Base-by-base conservation (phyloP, 2,888 invertebrate species). In the Atherix ibis region DNA sequence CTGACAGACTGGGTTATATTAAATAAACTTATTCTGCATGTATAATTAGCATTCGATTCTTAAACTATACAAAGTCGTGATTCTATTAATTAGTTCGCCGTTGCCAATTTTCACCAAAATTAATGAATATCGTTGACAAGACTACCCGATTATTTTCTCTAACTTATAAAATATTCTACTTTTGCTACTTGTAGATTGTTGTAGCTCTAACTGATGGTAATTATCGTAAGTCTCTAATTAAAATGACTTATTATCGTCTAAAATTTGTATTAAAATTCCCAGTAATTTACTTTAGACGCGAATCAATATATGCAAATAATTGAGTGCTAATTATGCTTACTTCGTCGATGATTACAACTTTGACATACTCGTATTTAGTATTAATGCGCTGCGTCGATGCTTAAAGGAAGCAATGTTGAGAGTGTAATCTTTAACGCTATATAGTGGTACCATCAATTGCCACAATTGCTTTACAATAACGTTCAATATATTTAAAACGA, bases 181-280 rank as follows among this genome's bases (percentile, higher is more conserved):
- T 46, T 27, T 26, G 18, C 37, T 44, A 45, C 35, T 49, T 51
- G 31, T 43, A 52, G 17, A 52, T 50, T 22, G 49, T 45, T 18
- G 48, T 55, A 10, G 46, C 45, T 17, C 42, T 34, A 13, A 52
- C 56, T 22, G 55, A 51, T 18, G 54, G 53, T 32, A 53, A 36
- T 45, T 55, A 55, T 8, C 52, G 42, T 25, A 58, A 45, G 46
- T 58, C 58, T 14, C 53, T 52, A 40, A 49, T 48, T 3, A 54
- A 46, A 40, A 56, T 51, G 1, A 57, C 32, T 36, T 55, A 47
- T 15, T 52, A 26, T 24, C 53, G 51, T 18, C 51, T 53, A 41
- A 56, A 56, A 44, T 46, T 34, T n/a, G 22, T 40, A 5, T 47
- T 27, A 37, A 42, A 48, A 38, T 46, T 42, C 9, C 48, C 50